Base-by-base conservation (phyloP, 2,113 vertebrate genomes). In the Vicugna pacos region DNA sequence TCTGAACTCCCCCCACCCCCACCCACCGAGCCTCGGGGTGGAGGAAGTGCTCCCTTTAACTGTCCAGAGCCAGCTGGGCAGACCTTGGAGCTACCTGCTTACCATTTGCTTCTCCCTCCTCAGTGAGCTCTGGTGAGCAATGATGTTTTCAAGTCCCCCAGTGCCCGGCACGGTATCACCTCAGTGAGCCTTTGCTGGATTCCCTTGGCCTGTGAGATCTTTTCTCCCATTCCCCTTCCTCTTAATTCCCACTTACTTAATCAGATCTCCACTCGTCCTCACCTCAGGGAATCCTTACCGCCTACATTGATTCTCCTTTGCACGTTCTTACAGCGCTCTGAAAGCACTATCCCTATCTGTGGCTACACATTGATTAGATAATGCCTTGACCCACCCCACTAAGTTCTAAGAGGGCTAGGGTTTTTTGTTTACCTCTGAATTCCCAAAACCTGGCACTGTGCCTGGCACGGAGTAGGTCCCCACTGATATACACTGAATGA, bases 21-120 rank as follows among this genome's bases (percentile, higher is more conserved):
- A 42, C 38, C 38, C 38, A 42, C 38, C 30, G 72, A 73, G 42
- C 30, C 72, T 52, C 1, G 0, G 16, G 54, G 6, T 32, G 60
- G 20, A 60, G 9, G 48, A 48, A 22, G 0, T 11, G 17, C 7
- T 6, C 42, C 69, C 14, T n/a, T 86, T 16, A 30, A 42, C 26
- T 30, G 15, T 60, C 28, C 52, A 14, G n/a, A 30, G 42, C 24
- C 17, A 2, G 0, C 1, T 0, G 35, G 2, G 3, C 30, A 32
- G 48, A 85, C 32, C 38, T 64, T 10, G 30, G n/a, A 30, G 8
- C 11, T n/a, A 26, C 38, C 30, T 26, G 19, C 28, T 32, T 32
- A 11, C 38, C 16, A 13, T 17, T 38, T 30, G 46, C 85, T 35
- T 84, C n/a, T 85, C 67, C 35, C 46, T 32, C 20, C 14, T 62